These are phyloP conservation scores for Choloepus didactylus DNA, from an alignment of 2,797 vertebrate genomes.

Conservation along the genomic window DNA sequence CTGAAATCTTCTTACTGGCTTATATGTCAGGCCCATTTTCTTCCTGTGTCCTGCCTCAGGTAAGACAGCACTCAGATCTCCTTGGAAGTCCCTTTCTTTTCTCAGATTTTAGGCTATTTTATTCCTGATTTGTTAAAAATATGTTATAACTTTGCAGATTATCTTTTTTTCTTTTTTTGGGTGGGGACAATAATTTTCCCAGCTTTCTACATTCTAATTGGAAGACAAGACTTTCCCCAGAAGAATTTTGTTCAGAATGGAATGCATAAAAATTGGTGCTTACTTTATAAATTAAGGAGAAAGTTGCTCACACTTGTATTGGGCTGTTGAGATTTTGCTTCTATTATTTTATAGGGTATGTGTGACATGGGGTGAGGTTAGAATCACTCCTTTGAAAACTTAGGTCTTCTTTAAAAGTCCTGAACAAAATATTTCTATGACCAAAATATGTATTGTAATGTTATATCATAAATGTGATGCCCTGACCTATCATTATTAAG, in stretches of 20 bases:
- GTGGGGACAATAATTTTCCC: neutral
- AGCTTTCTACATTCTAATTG: neutral
- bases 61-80: neutral
- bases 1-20: neutral
- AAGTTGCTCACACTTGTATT: neutral
- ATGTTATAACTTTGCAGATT: neutral
- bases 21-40: neutral
- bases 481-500: neutral
- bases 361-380: neutral
- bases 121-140: neutral
- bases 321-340: neutral
- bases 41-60: neutral
- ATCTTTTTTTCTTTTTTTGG: neutral
- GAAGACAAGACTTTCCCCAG: neutral
- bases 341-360: neutral
- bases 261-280: neutral
- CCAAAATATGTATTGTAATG: neutral
- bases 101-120: neutral
- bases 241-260: neutral
- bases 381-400: slow-evolving; percentile 1
- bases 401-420: neutral
- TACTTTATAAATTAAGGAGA: neutral
- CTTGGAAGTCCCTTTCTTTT: neutral
- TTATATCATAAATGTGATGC: neutral
- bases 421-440: slow-evolving; percentile 2